Base-by-base conservation (phyloP, 2,797 vertebrate genomes). In the Podarcis siculus region DNA sequence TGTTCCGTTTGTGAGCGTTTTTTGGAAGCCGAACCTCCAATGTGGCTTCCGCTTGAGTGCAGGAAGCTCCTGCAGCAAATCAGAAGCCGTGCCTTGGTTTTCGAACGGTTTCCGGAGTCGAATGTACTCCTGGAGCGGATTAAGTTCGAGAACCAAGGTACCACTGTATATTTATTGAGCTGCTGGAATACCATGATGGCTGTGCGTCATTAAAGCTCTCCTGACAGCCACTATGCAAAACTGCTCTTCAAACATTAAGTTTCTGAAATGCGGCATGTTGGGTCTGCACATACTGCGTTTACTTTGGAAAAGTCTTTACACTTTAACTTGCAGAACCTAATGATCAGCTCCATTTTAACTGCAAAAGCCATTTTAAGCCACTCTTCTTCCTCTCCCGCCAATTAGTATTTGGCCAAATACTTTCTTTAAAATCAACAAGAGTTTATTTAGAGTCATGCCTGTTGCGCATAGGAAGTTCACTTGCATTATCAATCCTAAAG, bases 361-460 rank as follows among this genome's bases (percentile, higher is more conserved):
- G 82, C 66, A 79, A 71, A 49, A 55, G 45, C 21, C 19, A 64
- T 79, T 73, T 84, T 61, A 71, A 84, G 49, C 32, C 32, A 72
- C 58, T 76, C 86, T 85, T 87, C n/a, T 87, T 89, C 89, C 91
- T 25, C 17, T 30, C 58, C 58, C 23, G 64, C 71, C 87, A 82
- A 90, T 91, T 89, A 90, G 35, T 88, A 61, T 85, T 91, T 92
- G 90, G 82, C 91, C 89, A 95, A 89, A 94, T 95, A 94, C 6
- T 73, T 73, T 35, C 89, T 86, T 95, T 92, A 93, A 94, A 95
- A 94, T 94, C 95, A 91, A 71, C 90, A 91, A 86, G 83, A 89
- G 85, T 92, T 95, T 96, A 95, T 96, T 88, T 94, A 95, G 95
- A 92, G 94, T 89, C 91, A 90, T 84, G 93, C 90, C 94, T 92